These are phyloP conservation scores for Apocrypta bakeri DNA, from an alignment of 1,140 invertebrate species.

Conservation along the genomic window DNA sequence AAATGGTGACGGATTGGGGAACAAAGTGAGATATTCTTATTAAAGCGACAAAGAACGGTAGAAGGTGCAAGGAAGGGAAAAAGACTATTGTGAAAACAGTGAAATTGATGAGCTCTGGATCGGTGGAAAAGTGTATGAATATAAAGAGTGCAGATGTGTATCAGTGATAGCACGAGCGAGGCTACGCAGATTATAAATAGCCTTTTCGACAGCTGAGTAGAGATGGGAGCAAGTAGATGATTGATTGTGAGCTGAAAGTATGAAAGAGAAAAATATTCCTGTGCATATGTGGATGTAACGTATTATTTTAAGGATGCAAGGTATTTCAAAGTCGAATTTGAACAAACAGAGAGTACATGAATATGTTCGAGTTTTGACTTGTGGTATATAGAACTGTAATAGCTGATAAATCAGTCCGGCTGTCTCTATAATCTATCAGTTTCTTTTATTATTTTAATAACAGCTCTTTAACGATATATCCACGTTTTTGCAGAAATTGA, in stretches of 20 bases:
- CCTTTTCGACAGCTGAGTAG: neutral
- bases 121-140: neutral
- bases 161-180: slow-evolving; percentile 1
- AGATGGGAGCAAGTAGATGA: slow-evolving; percentile 27
- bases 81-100: neutral
- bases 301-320: neutral
- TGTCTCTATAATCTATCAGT: no score
- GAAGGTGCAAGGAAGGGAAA: neutral
- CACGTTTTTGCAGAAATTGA: no score
- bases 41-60: neutral
- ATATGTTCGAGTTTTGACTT: neutral
- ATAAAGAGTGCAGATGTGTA: slow-evolving; percentile 7
- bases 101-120: neutral
- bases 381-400: no score
- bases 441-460: no score
- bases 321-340: slow-evolving; percentile 31
- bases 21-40: neutral
- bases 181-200: slow-evolving; percentile 13
- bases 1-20: neutral
- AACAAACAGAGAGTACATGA: neutral
- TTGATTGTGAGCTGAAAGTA: slow-evolving; percentile 19
- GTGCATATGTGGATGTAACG: neutral
- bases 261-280: neutral
- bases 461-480: no score
- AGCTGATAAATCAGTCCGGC: no score